Conservation (phyloP, 2,113 vertebrate species). For the Peucedramus taeniatus region DNA sequence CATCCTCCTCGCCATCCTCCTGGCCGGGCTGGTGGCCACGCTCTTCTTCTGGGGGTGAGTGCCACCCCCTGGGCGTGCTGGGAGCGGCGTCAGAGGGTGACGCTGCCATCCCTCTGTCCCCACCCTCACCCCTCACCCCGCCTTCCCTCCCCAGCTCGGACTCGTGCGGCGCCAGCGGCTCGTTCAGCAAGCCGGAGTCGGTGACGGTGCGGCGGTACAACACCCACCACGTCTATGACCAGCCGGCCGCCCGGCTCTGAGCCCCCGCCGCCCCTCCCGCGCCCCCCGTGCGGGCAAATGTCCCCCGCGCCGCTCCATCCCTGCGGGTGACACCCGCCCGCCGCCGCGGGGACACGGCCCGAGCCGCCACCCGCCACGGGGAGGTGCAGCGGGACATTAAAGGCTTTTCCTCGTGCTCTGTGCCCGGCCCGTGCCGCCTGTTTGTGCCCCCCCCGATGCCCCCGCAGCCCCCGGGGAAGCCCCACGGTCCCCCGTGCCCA, state of each 20-base stretch:
- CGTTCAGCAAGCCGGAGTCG: neutral
- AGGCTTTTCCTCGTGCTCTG: neutral
- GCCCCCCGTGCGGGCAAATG: neutral
- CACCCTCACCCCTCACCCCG: neutral
- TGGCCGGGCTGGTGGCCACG: slow-evolving; percentile 21
- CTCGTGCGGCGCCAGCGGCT: neutral
- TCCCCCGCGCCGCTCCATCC: neutral
- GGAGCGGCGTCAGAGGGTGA: neutral
- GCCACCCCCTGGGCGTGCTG: neutral
- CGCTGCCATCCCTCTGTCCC: rapidly evolving
- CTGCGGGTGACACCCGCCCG: neutral
- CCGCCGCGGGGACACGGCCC: neutral
- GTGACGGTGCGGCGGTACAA: slow-evolving; percentile 28
- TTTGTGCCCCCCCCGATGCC: neutral
- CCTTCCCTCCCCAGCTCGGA: slow-evolving; percentile 8
- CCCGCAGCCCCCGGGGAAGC: neutral
- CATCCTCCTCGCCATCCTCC: slow-evolving; percentile 61
- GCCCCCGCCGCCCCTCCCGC: neutral
- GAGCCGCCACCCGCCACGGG: neutral
- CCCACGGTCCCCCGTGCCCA: rapidly evolving
- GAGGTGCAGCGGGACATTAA: neutral
- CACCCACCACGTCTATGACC: slow-evolving; percentile 43
- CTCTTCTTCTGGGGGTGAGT: slow-evolving; percentile 34
- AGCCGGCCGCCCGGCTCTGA: neutral
- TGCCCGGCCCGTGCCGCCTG: neutral